Evolutionary conservation across 2,113 vertebrate genomes (phyloP).

Genomic region (Cochlearius cochlearius): DNA sequence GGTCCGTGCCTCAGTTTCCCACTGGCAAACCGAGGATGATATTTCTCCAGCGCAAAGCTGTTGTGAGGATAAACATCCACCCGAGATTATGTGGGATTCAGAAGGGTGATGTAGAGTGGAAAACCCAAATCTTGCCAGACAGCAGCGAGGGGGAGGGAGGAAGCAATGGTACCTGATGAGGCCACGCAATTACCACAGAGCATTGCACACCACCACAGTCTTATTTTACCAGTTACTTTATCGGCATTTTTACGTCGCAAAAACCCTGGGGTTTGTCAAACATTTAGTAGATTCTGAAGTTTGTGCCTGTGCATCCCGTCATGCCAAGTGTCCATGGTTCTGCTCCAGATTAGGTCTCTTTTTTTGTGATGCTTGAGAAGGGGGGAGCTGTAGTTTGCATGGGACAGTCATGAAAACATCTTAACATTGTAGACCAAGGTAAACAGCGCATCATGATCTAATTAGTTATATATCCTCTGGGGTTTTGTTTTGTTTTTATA

Average conservation of each 20-base stretch:
- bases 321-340: background rate
- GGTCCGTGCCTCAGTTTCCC: conserved; percentile 6
- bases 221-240: background rate
- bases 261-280: background rate
- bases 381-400: background rate
- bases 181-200: background rate
- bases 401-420: background rate
- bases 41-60: background rate
- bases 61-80: background rate
- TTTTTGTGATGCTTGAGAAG: background rate
- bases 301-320: background rate
- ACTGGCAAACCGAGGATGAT: background rate
- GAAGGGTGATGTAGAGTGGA: background rate
- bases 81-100: background rate
- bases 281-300: background rate
- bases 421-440: background rate
- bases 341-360: background rate
- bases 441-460: background rate
- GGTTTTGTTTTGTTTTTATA: background rate
- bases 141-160: background rate
- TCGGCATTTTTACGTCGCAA: background rate
- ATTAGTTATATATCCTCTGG: background rate
- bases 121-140: background rate
- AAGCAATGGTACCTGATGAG: background rate
- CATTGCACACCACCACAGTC: background rate